Evolutionary conservation across 1,140 invertebrate species (phyloP).

Genomic region (Saccostrea cuccullata): DNA sequence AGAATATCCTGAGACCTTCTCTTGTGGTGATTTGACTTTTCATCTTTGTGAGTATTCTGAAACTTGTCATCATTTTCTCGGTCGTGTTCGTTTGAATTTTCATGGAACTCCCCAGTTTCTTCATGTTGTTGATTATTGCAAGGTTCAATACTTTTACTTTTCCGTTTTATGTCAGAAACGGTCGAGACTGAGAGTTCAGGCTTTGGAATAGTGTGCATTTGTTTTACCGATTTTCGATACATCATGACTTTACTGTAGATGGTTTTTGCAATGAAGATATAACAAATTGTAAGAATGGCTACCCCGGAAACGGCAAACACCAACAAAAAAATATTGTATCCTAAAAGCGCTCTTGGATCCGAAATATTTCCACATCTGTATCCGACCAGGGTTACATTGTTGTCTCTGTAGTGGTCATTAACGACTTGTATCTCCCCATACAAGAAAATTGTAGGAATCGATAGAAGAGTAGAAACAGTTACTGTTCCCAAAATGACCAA

Average conservation of each 20-base stretch:
- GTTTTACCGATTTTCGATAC: constrained; percentile 8
- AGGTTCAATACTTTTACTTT: background rate
- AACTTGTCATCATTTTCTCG: background rate
- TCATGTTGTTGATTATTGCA: background rate
- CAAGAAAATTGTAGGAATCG: constrained; percentile 17
- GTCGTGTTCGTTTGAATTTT: constrained; percentile 21
- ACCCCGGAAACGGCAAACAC: constrained; percentile 2
- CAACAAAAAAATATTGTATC: constrained; percentile 37
- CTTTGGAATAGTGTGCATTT: background rate
- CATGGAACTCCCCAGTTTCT: background rate
- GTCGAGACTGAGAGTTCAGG: constrained; percentile 24
- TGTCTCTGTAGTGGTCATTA: background rate
- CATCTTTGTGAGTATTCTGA: background rate
- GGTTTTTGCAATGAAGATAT: constrained; percentile 45
- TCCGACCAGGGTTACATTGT: background rate
- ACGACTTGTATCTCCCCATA: constrained; percentile 20
- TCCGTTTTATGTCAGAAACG: background rate
- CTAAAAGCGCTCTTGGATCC: background rate
- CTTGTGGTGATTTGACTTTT: background rate
- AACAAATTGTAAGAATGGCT: constrained; percentile 27
- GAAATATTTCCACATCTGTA: background rate
- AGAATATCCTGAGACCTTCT: background rate
- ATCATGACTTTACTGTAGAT: constrained; percentile 46
- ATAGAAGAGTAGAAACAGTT: background rate
- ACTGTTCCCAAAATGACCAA: background rate